Evolutionary conservation across 1,140 invertebrate genomes (phyloP), one percentile per base, ranked within the genome.

Genomic region (Eufriesea mexicana): DNA sequence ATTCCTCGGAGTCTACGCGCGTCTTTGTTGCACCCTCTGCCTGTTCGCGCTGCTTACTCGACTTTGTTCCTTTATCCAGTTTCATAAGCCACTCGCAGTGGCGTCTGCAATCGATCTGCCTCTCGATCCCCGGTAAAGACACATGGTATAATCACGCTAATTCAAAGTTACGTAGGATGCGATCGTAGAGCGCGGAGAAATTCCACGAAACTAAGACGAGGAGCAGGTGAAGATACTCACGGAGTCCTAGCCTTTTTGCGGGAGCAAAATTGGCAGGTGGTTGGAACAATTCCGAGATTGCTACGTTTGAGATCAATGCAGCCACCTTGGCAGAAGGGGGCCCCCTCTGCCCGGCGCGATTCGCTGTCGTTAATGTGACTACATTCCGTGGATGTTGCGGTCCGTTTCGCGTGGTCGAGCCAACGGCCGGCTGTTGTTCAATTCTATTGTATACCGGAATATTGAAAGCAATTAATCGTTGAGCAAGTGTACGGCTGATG

Each of bases 191-290:
- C 20, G 74, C n/a, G 57, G 47, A 42, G 54, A 66, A 77, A 59
- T 84, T 84, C 66, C 20, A 64, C 47, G 51, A 47, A 73, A 66
- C 7, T 20, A 54, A 62, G 54, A 23, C 47, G 62, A 49, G 25
- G 49, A 67, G 71, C 78, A 85, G 77, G 59, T 73, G 83, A 42
- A 14, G 49, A 47, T 57, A 8, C 9, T n/a, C 16, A 9, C 4
- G 18, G 25, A 18, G 20, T 10, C 28, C 20, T 6, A 47, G 55
- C 42, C 57, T 85, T 67, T 81, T 74, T 71, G 59, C n/a, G 54
- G 16, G 12, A 70, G 73, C 9, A 18, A 16, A 74, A 83, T 83
- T 72, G 84, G 78, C 79, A 86, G 68, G 62, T 85, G 84, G 28
- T 18, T 45, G 8, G 35, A 16, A 18, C 1, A 6, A 35, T 18